Evolutionary conservation across 1,140 invertebrate species (phyloP), one percentile per base, ranked within the genome.

Genomic region (Sarcophaga peregrina): DNA sequence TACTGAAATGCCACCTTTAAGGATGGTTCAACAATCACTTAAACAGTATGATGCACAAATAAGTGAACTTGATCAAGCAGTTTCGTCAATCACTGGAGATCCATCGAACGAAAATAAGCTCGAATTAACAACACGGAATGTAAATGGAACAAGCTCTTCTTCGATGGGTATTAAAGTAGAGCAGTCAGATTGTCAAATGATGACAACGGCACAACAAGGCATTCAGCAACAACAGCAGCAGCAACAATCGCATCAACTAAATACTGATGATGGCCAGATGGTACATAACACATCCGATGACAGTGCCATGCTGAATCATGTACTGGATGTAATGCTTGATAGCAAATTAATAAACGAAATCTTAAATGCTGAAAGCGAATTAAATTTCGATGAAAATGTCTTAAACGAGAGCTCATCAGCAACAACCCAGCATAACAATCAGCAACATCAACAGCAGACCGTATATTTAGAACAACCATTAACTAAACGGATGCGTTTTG

Each of bases 321-420:
- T 86, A 0, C 83, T 89, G 11, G 88, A 89, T 50, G 88, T 88
- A 15, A 87, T 89, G 87, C 85, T 89, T 37, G 88, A 89, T 82
- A 88, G 88, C 83, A 89, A 89, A 83, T 85, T 89, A 10, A 89
- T 89, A 73, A 89, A 89, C 52, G 88, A 89, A 50, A 89, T 89
- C 1, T 82, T 89, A 8, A 89, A 87, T 50, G 89, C 86, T 3
- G 85, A 83, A 11, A 78, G 62, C 7, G 86, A 87, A 25, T 85
- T 87, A 82, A 85, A 84, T 47, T 89, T 89, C 45, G 88, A 89
- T 83, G 88, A 89, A 83, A 89, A 86, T 82, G 88, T 85, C 3
- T 68, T 89, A 20, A 88, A 89, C 84, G 85, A 89, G 13, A 75
- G 85, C 85, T 68, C 82, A 86, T 52, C 86, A 84, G n/a, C 80